phyloP scores from a whole-genome alignment of 2,113 vertebrate genomes.

The Bungarus multicinctus region DNA sequence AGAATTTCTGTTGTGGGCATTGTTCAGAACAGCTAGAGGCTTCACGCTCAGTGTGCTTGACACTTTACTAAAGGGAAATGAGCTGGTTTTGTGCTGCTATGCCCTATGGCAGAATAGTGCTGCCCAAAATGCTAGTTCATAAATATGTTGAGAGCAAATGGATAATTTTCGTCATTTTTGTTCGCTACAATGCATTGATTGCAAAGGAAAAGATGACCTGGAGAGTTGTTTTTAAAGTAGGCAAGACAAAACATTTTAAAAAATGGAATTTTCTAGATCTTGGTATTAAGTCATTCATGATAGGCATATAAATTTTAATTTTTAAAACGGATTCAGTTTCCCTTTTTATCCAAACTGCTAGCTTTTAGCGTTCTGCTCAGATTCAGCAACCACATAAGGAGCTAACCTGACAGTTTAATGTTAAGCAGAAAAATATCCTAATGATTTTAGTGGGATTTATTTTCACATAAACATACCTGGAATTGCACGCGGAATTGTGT shows the following conservation, averaged over 20 bases:
- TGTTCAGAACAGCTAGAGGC: background rate
- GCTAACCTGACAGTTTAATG: background rate
- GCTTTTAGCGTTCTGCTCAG: background rate
- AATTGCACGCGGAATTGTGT: background rate
- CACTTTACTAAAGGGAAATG: background rate
- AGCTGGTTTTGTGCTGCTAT: background rate
- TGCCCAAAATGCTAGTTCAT: background rate
- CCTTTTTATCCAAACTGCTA: background rate
- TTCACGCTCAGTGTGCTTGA: background rate
- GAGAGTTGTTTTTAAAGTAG: background rate
- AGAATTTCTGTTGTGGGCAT: background rate
- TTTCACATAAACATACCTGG: background rate
- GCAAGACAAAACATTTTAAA: background rate
- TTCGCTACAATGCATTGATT: background rate
- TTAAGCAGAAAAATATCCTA: background rate
- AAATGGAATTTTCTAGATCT: background rate
- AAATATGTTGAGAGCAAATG: background rate
- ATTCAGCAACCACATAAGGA: background rate
- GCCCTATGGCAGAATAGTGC: background rate
- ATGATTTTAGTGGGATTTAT: background rate
- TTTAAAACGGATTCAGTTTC: background rate
- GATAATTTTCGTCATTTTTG: background rate
- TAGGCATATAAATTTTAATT: background rate
- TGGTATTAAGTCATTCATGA: background rate
- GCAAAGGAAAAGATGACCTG: background rate